Evolutionary conservation across 2,888 invertebrate species (phyloP).

Genomic region (Maniola hyperantus): DNA sequence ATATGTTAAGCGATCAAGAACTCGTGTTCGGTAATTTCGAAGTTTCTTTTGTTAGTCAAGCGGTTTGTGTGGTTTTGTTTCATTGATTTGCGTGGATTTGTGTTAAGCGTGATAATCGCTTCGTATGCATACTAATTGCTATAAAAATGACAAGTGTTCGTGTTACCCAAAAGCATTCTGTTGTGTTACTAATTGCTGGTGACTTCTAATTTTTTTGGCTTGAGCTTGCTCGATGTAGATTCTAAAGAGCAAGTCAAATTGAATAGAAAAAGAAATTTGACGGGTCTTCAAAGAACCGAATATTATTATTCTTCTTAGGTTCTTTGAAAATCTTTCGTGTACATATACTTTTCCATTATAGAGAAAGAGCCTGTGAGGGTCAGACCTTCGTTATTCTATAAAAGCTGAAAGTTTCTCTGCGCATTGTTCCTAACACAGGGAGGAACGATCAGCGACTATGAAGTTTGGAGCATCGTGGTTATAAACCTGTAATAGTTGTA

Average conservation of each 20-base stretch:
- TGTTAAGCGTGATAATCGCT: slow-evolving; percentile 16
- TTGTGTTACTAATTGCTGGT: not conserved
- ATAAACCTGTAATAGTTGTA: too few relatives aligned
- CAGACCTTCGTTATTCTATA: too few relatives aligned
- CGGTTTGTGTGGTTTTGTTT: slow-evolving; percentile 19
- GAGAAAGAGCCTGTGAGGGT: too few relatives aligned
- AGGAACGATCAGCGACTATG: too few relatives aligned
- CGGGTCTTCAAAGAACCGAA: too few relatives aligned
- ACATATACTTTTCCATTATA: too few relatives aligned
- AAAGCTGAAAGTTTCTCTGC: too few relatives aligned
- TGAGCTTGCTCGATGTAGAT: not conserved
- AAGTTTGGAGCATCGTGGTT: too few relatives aligned
- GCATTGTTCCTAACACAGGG: too few relatives aligned
- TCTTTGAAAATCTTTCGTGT: too few relatives aligned
- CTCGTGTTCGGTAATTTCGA: slow-evolving; percentile 35
- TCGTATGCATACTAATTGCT: not conserved
- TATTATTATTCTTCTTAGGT: too few relatives aligned
- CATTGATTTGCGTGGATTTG: slow-evolving; percentile 12
- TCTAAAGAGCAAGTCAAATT: not conserved
- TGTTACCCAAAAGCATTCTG: slow-evolving; percentile 7
- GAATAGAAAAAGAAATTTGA: not conserved
- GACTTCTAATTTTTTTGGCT: not conserved
- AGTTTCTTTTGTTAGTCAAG: slow-evolving; percentile 36
- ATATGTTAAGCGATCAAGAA: slow-evolving; percentile 79
- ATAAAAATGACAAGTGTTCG: not conserved